phyloP scores from a whole-genome alignment of 2,888 invertebrate genomes.

The Pyrrhosoma nymphula region DNA sequence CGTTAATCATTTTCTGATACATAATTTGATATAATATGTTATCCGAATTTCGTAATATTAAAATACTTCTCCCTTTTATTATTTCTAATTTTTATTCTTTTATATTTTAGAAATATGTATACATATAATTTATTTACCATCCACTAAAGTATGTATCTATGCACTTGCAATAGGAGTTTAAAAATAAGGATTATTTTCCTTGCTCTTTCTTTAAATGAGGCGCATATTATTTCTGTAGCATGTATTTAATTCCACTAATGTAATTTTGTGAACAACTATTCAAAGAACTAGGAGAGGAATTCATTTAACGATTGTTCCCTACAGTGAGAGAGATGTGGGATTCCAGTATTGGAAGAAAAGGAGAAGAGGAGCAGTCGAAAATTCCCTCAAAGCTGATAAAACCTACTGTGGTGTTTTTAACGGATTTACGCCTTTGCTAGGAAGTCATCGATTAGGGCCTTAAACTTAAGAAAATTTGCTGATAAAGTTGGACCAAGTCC shows the following conservation, averaged over 20 bases:
- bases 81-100: too few relatives aligned
- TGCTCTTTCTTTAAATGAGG: too few relatives aligned
- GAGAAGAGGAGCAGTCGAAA: neutral
- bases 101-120: too few relatives aligned
- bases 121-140: too few relatives aligned
- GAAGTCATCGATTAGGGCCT: neutral
- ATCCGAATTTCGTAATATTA: too few relatives aligned
- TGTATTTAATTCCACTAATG: neutral
- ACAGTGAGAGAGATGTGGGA: neutral
- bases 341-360: neutral
- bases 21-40: too few relatives aligned
- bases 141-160: too few relatives aligned
- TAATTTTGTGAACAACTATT: neutral
- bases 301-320: neutral
- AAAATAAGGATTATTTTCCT: too few relatives aligned
- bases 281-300: neutral
- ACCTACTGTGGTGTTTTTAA: neutral
- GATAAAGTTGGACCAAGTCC: neutral
- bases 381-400: neutral
- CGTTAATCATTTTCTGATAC: too few relatives aligned
- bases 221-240: too few relatives aligned
- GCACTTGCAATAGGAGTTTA: too few relatives aligned
- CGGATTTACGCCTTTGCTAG: neutral
- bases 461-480: conserved; percentile 22
- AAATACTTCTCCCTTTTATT: too few relatives aligned